Conservation (phyloP, 2,797 vertebrate species). For the Channallabes apus region DNA sequence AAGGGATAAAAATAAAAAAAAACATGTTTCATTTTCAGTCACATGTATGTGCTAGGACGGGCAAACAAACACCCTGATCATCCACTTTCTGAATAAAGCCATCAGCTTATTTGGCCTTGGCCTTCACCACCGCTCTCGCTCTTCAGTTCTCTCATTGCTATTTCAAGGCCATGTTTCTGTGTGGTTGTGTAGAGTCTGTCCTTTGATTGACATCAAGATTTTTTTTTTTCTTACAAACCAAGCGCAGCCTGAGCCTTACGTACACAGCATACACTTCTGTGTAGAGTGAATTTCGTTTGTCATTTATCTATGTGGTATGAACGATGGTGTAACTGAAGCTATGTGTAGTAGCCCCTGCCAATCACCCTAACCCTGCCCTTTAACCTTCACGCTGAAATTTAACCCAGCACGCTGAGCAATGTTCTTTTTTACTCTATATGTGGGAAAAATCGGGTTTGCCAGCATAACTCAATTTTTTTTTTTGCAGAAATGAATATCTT, state of each 20-base stretch:
- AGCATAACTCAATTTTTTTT: neutral
- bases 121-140: neutral
- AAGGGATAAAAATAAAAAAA: neutral
- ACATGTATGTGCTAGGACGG: conserved; percentile 3
- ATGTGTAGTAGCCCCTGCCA: neutral
- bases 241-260: neutral
- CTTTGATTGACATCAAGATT: conserved; percentile 12
- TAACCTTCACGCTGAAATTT: neutral
- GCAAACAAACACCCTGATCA: conserved; percentile 1
- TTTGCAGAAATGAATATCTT: neutral
- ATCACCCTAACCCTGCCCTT: neutral
- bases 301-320: conserved; percentile 7
- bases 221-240: neutral
- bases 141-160: neutral
- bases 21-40: neutral
- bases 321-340: conserved; percentile 15
- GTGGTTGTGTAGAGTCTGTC: conserved; percentile 4
- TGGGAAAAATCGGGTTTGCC: neutral
- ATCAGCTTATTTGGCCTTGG: neutral
- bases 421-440: neutral
- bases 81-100: conserved; percentile 14
- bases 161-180: conserved; percentile 8
- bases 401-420: neutral
- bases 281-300: neutral
- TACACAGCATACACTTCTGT: neutral